phyloP scores from a whole-genome alignment of 2,797 vertebrate genomes.

The Alectoris magna region DNA sequence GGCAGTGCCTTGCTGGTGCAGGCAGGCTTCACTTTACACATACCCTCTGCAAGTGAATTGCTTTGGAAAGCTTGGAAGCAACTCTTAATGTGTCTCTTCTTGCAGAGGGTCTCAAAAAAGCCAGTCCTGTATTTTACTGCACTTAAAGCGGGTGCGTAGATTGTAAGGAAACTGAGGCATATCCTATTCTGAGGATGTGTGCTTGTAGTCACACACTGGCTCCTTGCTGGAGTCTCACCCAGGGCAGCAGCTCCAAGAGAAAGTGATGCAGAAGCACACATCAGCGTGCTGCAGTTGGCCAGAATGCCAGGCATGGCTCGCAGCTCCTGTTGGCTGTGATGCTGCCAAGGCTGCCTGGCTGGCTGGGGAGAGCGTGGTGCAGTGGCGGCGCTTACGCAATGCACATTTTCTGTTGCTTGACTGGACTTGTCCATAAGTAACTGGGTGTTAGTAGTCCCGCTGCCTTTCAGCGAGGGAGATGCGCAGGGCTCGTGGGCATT shows the following conservation, averaged over 20 bases:
- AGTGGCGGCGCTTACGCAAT: not conserved
- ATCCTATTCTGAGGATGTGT: conserved; percentile 2
- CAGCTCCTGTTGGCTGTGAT: not conserved
- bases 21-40: not conserved
- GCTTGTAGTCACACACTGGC: not conserved
- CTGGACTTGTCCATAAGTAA: conserved; percentile 17
- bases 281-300: not conserved
- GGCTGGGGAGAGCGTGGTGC: not conserved
- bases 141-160: rapidly evolving
- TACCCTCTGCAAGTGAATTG: rapidly evolving
- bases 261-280: not conserved
- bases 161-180: conserved; percentile 19
- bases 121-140: not conserved
- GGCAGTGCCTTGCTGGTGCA: not conserved
- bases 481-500: rapidly evolving
- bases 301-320: rapidly evolving
- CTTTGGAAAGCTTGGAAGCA: not conserved
- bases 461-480: not conserved
- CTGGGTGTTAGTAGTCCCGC: not conserved
- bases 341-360: not conserved
- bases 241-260: rapidly evolving
- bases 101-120: not conserved
- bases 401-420: not conserved
- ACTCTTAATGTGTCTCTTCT: not conserved
- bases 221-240: not conserved